phyloP scores from a whole-genome alignment of 92 coral and sea anemone genomes.

The Heliopora coerulea region DNA sequence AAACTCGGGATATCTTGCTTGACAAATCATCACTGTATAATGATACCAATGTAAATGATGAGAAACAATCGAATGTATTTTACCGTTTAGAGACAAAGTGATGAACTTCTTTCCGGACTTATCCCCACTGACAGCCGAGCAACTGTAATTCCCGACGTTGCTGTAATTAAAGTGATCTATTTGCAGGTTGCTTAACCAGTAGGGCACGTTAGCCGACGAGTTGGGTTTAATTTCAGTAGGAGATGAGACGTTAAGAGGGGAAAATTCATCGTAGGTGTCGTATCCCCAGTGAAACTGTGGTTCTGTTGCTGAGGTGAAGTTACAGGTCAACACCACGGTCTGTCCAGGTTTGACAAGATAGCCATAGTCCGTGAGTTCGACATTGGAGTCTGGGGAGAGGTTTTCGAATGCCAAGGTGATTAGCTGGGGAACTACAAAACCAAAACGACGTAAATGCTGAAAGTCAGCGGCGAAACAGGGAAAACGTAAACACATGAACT shows the following conservation, averaged over 20 bases:
- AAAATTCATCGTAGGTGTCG: not conserved
- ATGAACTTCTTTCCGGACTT: not conserved
- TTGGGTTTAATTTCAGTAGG: not conserved
- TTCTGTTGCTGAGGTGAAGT: not conserved
- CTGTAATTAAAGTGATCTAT: slow-evolving; percentile 2
- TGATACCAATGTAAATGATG: too few relatives aligned
- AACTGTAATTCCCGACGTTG: slow-evolving; percentile 10
- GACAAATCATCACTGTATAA: too few relatives aligned
- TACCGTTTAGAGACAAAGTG: not conserved
- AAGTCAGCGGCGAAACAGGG: too few relatives aligned
- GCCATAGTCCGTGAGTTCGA: not conserved
- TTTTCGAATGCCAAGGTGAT: not conserved
- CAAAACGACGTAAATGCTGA: too few relatives aligned
- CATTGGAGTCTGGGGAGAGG: not conserved
- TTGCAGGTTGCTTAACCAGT: not conserved
- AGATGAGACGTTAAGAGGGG: not conserved
- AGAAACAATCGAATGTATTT: too few relatives aligned
- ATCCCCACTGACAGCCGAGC: not conserved
- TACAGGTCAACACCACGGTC: not conserved
- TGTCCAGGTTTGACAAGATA: slow-evolving; percentile 7
- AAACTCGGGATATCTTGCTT: too few relatives aligned
- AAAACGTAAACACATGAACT: too few relatives aligned
- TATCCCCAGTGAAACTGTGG: slow-evolving; percentile 11
- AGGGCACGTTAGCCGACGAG: not conserved
- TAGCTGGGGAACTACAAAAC: not conserved